phyloP scores from a whole-genome alignment of 2,797 vertebrate genomes.

The Hybognathus amarus region DNA sequence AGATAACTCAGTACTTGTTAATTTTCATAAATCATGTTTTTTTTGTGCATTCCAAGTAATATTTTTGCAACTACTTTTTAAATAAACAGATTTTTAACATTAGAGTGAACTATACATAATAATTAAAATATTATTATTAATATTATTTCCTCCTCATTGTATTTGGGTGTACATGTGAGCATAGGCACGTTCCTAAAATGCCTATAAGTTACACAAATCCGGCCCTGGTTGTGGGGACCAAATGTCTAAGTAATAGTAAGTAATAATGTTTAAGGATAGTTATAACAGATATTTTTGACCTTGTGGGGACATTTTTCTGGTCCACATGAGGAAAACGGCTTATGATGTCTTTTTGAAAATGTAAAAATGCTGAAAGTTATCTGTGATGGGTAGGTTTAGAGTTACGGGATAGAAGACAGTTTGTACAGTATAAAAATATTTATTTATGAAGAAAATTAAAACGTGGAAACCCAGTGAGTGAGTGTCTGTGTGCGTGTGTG shows the following conservation, averaged over 20 bases:
- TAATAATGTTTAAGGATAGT: not conserved
- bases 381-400: not conserved
- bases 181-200: too few relatives aligned
- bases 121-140: too few relatives aligned
- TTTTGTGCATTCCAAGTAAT: too few relatives aligned
- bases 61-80: too few relatives aligned
- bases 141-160: not conserved
- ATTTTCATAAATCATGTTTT: too few relatives aligned
- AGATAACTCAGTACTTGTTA: too few relatives aligned
- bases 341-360: too few relatives aligned
- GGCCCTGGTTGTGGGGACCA: not conserved
- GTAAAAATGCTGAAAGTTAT: too few relatives aligned
- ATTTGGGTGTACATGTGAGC: not conserved
- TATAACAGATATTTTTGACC: not conserved
- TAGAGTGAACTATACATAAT: not conserved
- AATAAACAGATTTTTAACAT: too few relatives aligned
- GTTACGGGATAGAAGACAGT: not conserved
- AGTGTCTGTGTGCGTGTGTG: not conserved
- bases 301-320: not conserved
- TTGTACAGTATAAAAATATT: not conserved
- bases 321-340: not conserved
- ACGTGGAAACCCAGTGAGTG: not conserved
- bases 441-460: not conserved
- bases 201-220: not conserved
- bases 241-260: not conserved